Evolutionary conservation across 2,797 vertebrate genomes (phyloP).

Genomic region (Enteromius treurensis): DNA sequence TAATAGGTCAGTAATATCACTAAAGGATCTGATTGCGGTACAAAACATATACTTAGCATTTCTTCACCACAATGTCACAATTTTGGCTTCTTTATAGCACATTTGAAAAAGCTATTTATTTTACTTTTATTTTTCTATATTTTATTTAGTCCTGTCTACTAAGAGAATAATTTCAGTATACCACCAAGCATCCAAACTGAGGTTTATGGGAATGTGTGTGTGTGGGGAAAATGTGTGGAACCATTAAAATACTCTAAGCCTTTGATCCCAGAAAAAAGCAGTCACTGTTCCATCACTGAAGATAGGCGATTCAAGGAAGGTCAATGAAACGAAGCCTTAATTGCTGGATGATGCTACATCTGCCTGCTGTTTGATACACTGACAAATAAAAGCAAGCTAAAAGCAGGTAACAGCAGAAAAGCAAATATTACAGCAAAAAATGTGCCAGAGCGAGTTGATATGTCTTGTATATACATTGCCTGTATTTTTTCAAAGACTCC

Average conservation of each 20-base stretch:
- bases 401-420: not conserved
- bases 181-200: not conserved
- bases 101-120: not conserved
- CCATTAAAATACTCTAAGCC: not conserved
- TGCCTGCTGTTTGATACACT: not conserved
- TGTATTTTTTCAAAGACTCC: slow-evolving; percentile 13
- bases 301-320: slow-evolving; percentile 27
- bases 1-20: not conserved
- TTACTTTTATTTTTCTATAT: not conserved
- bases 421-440: slow-evolving; percentile 1
- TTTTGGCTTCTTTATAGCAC: not conserved
- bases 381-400: not conserved
- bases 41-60: not conserved
- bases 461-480: not conserved
- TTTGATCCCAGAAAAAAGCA: not conserved
- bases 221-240: not conserved
- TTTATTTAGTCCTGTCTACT: not conserved
- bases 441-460: not conserved
- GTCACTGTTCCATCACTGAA: not conserved
- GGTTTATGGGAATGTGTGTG: slow-evolving; percentile 8
- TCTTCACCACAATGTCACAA: not conserved
- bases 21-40: not conserved
- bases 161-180: not conserved
- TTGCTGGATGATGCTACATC: slow-evolving; percentile 11
- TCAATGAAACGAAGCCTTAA: slow-evolving; percentile 31